A percentile compares a stretch with the other conserved stretches of the same genome.
These are phyloP conservation scores for Anisognathus igniventris DNA, from an alignment of 2,797 vertebrate genomes.

Conservation along the genomic window DNA sequence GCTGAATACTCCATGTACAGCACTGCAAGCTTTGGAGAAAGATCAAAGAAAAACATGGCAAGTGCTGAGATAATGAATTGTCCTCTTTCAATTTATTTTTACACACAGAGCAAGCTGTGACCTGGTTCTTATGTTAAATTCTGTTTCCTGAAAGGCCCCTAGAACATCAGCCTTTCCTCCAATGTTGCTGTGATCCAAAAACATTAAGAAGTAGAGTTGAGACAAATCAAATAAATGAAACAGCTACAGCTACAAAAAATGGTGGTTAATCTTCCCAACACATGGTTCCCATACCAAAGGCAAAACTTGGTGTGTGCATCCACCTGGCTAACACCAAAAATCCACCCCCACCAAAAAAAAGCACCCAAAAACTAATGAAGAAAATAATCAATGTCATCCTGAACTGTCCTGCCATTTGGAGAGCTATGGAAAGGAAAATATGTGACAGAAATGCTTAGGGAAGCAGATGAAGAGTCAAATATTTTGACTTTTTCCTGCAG, in stretches of 20 bases:
- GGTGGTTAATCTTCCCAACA: background rate
- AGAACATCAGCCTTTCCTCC: background rate
- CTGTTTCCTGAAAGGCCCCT: background rate
- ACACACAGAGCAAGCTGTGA: conserved; percentile 10
- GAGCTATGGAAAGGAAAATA: background rate
- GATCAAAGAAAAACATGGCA: conserved; percentile 57
- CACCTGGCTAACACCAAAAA: background rate
- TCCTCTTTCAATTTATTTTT: conserved; percentile 48
- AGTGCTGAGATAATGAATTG: conserved; percentile 47
- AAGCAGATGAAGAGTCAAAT: background rate
- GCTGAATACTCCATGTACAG: conserved; percentile 16
- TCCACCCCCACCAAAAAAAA: accelerated
- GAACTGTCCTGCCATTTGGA: background rate
- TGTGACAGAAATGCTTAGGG: background rate
- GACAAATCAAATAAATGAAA: background rate
- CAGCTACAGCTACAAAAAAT: background rate
- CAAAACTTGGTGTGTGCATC: background rate
- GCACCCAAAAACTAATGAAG: background rate
- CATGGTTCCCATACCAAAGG: background rate
- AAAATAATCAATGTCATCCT: background rate
- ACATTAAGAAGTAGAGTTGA: background rate
- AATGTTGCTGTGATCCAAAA: background rate
- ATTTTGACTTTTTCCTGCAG: background rate
- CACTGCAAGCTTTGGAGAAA: conserved; percentile 32
- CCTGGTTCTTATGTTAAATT: background rate